Evolutionary conservation across 2,113 vertebrate species (phyloP), one percentile per base, ranked within the genome.

Genomic region (Zootoca vivipara): DNA sequence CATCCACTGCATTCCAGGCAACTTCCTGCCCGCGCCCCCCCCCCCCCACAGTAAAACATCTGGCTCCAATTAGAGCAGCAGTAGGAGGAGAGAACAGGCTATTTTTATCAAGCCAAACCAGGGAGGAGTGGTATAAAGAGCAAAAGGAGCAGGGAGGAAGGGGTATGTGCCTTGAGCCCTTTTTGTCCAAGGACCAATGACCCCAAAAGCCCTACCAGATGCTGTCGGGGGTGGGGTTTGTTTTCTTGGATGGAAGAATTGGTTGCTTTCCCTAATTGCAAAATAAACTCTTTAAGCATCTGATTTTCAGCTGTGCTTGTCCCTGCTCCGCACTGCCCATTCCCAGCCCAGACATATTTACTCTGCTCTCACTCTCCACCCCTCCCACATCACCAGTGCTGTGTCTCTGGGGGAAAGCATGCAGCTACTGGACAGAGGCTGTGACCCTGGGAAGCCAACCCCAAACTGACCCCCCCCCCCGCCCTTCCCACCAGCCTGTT

Each of bases 41-140:
- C 33, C 28, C 85, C 86, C 90, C 30, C 28, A 75, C 28, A 86
- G 88, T 40, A 92, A 78, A 92, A 96, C 97, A 98, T 97, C 96
- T 98, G 97, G 95, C 92, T 89, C 77, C 88, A 85, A 93, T 97
- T 90, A 93, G 40, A 2, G 72, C 89, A 81, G 92, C 90, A 93
- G 92, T 91, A 1, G 70, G 88, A 82, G 92, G 91, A 93, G 92
- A 93, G 82, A 4, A 96, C 91, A 18, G 91, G 90, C 94, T 97
- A 97, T 97, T 97, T 97, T 96, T 96, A 90, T 40, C 93, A 91
- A 91, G 79, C 52, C 38, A n/a, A 42, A 67, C 22, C 4, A 22
- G 24, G 83, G n/a, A 83, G 85, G 94, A 52, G 26, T 20, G 15
- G 62, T 46, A 33, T 26, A 74, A 73, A 93, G 84, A 13, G 33